Percentiles rank a stretch among this genome's conserved stretches.
These are phyloP conservation scores for Oxycera nigricornis DNA, from an alignment of 2,888 invertebrate genomes.

Conservation along the genomic window DNA sequence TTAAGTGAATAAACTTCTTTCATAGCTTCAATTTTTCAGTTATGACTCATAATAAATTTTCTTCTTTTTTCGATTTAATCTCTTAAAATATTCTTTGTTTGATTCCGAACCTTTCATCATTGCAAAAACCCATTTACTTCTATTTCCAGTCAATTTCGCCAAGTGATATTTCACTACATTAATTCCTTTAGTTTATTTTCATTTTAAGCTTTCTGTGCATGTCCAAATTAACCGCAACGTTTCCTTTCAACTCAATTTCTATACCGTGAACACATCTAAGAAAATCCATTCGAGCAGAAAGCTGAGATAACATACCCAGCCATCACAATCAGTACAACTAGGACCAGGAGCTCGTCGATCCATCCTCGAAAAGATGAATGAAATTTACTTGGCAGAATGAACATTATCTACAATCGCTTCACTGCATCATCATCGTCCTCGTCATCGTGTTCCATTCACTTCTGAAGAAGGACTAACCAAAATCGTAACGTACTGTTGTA, in stretches of 20 bases:
- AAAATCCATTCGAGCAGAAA: constrained; percentile 24
- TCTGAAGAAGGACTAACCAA: no score
- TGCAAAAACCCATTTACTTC: neutral
- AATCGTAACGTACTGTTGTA: neutral
- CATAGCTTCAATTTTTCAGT: no score
- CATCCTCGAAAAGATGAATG: constrained; percentile 9
- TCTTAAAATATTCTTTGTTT: no score
- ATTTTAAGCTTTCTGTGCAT: neutral
- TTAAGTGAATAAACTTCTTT: no score
- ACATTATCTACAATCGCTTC: neutral
- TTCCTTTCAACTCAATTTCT: neutral
- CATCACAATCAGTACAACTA: neutral
- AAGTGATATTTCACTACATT: neutral
- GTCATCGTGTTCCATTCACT: neutral
- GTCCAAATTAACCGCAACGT: neutral
- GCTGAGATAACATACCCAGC: neutral
- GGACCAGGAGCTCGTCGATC: neutral
- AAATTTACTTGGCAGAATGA: neutral
- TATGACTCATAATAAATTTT: neutral
- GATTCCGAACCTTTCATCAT: no score
- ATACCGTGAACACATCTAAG: neutral
- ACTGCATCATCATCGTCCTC: neutral
- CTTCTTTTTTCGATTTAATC: neutral
- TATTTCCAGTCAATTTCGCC: neutral
- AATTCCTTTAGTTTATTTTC: neutral